These are phyloP conservation scores for Ceriagrion tenellum DNA, from an alignment of 2,888 invertebrate species.

Conservation along the genomic window DNA sequence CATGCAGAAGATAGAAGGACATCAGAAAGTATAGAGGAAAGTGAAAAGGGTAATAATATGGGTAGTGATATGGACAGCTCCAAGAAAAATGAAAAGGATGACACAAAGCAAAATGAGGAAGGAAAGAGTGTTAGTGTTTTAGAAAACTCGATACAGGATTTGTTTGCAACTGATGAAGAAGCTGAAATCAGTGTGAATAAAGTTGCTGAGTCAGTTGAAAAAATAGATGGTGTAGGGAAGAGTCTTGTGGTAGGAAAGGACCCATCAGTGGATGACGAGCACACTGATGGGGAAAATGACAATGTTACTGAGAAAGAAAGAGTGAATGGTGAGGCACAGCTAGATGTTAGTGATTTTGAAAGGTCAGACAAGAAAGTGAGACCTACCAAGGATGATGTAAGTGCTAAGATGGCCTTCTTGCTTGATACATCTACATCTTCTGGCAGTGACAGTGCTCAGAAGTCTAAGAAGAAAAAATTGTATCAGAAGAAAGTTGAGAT, in stretches of 20 bases:
- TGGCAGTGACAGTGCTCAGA: background rate
- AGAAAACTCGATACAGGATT: background rate
- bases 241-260: background rate
- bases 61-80: background rate
- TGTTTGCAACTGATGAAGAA: slow-evolving; percentile 12
- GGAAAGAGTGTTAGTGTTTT: background rate
- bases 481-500: background rate
- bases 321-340: background rate
- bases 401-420: slow-evolving; percentile 59
- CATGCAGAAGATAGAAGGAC: background rate
- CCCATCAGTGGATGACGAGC: background rate
- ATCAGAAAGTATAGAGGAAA: background rate
- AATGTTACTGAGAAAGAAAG: too few species aligned
- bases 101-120: background rate
- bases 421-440: slow-evolving; percentile 45
- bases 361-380: background rate
- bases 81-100: background rate
- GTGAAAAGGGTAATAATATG: background rate
- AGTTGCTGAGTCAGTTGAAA: background rate
- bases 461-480: background rate
- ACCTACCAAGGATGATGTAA: slow-evolving; percentile 24
- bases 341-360: background rate
- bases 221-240: background rate
- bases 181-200: background rate
- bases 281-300: background rate